A percentile compares a stretch with the other conserved stretches of the same genome.
phyloP scores from a whole-genome alignment of 2,888 invertebrate genomes.

The Pardosa pseudoannulata region DNA sequence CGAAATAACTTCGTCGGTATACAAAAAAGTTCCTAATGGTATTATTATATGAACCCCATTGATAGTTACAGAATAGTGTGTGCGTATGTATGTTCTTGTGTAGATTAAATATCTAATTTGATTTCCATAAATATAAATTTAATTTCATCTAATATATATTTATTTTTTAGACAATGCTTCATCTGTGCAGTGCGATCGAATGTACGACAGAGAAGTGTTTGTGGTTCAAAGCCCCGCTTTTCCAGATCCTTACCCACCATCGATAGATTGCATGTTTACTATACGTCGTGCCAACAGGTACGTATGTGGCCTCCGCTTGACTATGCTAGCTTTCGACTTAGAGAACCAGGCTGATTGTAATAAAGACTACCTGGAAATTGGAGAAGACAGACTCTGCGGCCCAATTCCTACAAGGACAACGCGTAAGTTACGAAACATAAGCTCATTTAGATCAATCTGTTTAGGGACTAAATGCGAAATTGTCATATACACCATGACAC shows the following conservation, averaged over 20 bases:
- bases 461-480: too few species aligned
- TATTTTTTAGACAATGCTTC: constrained; percentile 13
- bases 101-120: too few species aligned
- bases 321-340: constrained; percentile 74
- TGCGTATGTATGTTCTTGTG: too few species aligned
- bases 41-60: too few species aligned
- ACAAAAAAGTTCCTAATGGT: too few species aligned
- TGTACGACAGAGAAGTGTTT: constrained; percentile 69
- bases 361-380: constrained; percentile 74
- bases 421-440: too few species aligned
- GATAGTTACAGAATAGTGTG: too few species aligned
- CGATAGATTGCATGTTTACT: constrained; percentile 73
- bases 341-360: constrained; percentile 73
- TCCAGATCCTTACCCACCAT: constrained; percentile 73
- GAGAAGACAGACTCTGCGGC: constrained; percentile 74
- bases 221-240: constrained; percentile 74
- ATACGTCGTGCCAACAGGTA: constrained; percentile 69
- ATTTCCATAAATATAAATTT: too few species aligned
- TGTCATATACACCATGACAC: too few species aligned
- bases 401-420: constrained; percentile 69
- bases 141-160: too few species aligned
- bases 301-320: constrained; percentile 74
- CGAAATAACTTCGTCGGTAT: too few species aligned
- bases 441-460: too few species aligned
- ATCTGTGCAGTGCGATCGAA: constrained; percentile 52